Evolutionary conservation across 2,888 invertebrate genomes (phyloP), one percentile per base, ranked within the genome.

Genomic region (Pyrgus malvae): DNA sequence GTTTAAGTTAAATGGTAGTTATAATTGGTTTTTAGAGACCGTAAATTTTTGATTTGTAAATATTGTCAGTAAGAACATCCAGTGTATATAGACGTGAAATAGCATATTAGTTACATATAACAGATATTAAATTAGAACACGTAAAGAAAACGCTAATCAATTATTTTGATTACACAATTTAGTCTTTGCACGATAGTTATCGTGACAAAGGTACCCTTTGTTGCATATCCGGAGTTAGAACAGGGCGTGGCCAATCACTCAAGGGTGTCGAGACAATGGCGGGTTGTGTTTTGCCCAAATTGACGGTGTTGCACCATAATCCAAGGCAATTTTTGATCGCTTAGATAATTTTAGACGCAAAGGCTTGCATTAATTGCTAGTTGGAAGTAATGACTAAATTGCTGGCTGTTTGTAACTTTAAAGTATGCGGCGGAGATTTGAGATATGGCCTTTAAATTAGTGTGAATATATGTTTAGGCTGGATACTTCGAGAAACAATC

Each of bases 251-350:
- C 40, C 33, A 40, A 40, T 46, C 54, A 54, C 46, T 54, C 54
- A 25, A 46, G 54, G 40, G 54, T 54, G 46, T 46, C 54, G 54
- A 54, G 54, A 54, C 54, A 54, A 54, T 53, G 45, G 53, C 53
- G 29, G 44, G 37, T 16, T 41, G 40, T 48, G 53, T 45, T 54
- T 46, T 46, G 46, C 33, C 54, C 46, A 54, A 54, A 54, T 54
- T 54, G 40, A 40, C n/a, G 33, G 46, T 40, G 40, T 41, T 46
- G 54, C 54, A 33, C 46, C 40, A 40, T 54, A 46, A 40, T 53
- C 23, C 37, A 45, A 45, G 45, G 45, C 53, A 53, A 53, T 53
- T 53, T 45, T 53, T 53, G 53, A 53, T 31, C 38, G 53, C 45
- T 29, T 53, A 53, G 46, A 54, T 46, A 46, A 46, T 46, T 40